phyloP scores from a whole-genome alignment of 2,888 invertebrate species.

The Portevinia maculata region DNA sequence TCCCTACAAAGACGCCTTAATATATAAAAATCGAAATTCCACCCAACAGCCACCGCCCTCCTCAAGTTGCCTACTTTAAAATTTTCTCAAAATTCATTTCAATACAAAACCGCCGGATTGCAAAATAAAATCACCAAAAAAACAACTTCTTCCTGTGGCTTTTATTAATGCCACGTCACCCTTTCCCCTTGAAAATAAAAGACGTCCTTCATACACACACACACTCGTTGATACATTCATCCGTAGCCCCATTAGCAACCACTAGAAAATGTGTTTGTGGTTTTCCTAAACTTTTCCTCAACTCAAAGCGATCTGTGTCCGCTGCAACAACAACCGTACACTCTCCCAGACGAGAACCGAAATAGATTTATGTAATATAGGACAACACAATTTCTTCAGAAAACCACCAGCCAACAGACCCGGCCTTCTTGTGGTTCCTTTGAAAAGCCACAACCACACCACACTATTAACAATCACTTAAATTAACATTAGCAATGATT shows the following conservation, averaged over 20 bases:
- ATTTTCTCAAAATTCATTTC: conserved; percentile 35
- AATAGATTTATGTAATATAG: conserved; percentile 36
- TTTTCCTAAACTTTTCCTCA: conserved; percentile 37
- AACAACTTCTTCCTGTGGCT: conserved; percentile 7
- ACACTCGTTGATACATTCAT: conserved; percentile 9
- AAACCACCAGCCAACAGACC: conserved; percentile 43
- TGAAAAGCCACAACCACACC: conserved; percentile 60
- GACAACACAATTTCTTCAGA: conserved; percentile 41
- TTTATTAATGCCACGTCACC: not conserved
- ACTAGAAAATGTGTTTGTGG: conserved; percentile 67
- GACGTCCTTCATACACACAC: conserved; percentile 1
- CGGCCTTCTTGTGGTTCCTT: conserved; percentile 59
- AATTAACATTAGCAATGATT: conserved; percentile 68
- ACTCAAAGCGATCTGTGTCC: not conserved
- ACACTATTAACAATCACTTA: conserved; percentile 67
- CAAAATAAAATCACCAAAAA: not conserved
- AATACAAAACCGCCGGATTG: conserved; percentile 6
- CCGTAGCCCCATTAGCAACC: conserved; percentile 52
- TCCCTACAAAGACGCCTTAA: too few species aligned
- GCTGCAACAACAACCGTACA: conserved; percentile 6
- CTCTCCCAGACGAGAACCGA: not conserved
- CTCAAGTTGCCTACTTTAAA: not conserved
- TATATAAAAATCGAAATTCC: conserved; percentile 18
- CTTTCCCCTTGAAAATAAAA: not conserved
- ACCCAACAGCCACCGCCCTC: not conserved